phyloP scores from a whole-genome alignment of 2,888 invertebrate genomes.

The Acleris laterana region DNA sequence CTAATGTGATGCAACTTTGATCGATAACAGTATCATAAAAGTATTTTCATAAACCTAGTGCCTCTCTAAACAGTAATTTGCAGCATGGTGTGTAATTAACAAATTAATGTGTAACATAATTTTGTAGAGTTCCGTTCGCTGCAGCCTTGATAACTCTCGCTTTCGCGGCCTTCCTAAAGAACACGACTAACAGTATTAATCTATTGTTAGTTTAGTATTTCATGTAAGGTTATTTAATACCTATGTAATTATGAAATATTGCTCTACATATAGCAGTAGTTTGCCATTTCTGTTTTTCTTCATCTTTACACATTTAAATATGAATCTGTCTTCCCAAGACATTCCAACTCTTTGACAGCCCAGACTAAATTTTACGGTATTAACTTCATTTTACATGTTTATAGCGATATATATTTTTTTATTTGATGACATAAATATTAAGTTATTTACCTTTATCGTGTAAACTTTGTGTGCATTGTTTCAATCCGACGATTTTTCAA shows the following conservation, averaged over 20 bases:
- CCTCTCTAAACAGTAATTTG: neutral
- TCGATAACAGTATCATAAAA: no score
- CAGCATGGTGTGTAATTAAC: constrained; percentile 8
- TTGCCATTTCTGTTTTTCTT: no score
- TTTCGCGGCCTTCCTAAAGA: constrained; percentile 49
- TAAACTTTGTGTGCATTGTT: constrained; percentile 4
- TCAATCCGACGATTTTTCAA: constrained; percentile 31
- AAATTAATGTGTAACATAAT: constrained; percentile 14
- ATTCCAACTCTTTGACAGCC: no score
- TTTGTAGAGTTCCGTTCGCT: constrained; percentile 6
- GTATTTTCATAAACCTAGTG: no score
- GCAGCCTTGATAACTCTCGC: constrained; percentile 53
- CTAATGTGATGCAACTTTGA: no score
- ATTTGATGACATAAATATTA: neutral
- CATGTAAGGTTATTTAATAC: neutral
- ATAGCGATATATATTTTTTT: neutral
- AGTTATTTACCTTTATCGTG: neutral
- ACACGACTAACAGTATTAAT: constrained; percentile 10
- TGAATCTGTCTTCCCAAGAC: no score
- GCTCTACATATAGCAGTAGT: no score
- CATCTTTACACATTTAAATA: no score
- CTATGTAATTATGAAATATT: neutral
- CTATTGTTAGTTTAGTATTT: constrained; percentile 21
- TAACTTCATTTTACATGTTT: no score
- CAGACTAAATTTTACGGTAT: no score